Conservation (phyloP, 2,888 invertebrate genomes). For the Stenichneumon culpator region DNA sequence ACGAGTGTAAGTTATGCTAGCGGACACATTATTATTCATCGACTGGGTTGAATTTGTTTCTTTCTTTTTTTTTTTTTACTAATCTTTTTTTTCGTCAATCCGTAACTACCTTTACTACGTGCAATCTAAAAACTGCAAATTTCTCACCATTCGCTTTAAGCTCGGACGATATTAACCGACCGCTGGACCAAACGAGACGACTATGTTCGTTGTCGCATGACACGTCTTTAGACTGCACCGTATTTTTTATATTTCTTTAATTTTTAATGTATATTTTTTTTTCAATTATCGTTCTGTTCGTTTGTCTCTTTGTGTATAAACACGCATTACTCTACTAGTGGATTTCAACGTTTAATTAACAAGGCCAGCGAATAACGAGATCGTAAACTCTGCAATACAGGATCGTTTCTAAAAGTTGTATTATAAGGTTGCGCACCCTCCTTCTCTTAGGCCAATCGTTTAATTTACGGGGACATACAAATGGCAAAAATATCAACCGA, state of each 20-base stretch:
- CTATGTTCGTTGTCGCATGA: constrained; percentile 64
- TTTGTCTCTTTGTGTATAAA: constrained; percentile 25
- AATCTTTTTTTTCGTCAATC: constrained; percentile 59
- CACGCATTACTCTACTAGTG: constrained; percentile 25
- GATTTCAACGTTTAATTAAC: constrained; percentile 55
- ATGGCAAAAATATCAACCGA: constrained; percentile 65
- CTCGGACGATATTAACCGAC: constrained; percentile 42
- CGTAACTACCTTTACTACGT: constrained; percentile 73
- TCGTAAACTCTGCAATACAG: constrained; percentile 68
- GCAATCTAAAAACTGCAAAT: constrained; percentile 77
- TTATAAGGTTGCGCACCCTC: constrained; percentile 38
- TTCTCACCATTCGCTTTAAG: constrained; percentile 53
- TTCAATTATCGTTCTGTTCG: not conserved
- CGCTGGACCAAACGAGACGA: constrained; percentile 54
- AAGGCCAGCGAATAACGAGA: constrained; percentile 67
- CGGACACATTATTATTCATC: constrained; percentile 74
- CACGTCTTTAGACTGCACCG: constrained; percentile 67
- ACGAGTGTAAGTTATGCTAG: constrained; percentile 64
- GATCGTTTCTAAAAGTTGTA: constrained; percentile 62
- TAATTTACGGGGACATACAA: constrained; percentile 40
- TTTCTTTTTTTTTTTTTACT: constrained; percentile 15
- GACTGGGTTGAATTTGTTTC: constrained; percentile 64
- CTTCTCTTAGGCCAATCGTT: constrained; percentile 61
- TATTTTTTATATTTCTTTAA: constrained; percentile 38
- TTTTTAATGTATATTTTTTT: constrained; percentile 20